Conservation (phyloP, 1,140 invertebrate species). For the Drosophila prosaltans region DNA sequence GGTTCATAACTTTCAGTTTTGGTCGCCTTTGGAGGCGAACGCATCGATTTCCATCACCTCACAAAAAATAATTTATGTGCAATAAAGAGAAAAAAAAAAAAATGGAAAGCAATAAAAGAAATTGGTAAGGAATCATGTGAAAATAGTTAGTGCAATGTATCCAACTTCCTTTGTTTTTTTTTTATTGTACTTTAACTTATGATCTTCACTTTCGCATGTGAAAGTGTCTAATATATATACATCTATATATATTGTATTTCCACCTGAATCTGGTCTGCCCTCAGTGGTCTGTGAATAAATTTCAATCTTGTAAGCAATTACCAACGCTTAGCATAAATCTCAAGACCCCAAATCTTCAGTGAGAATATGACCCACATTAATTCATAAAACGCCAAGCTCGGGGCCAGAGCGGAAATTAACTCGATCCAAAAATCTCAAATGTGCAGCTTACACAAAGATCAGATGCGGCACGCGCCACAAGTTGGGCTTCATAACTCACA, state of each 20-base stretch:
- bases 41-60: constrained; percentile 62
- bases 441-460: constrained; percentile 20
- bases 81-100: not conserved
- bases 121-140: constrained; percentile 65
- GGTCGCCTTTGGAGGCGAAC: not conserved
- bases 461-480: constrained; percentile 67
- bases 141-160: constrained; percentile 39
- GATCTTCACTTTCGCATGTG: constrained; percentile 71
- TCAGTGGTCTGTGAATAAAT: constrained; percentile 37
- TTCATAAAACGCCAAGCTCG: constrained; percentile 59
- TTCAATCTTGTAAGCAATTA: constrained; percentile 50
- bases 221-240: constrained; percentile 45
- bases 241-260: not conserved
- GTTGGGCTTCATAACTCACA: constrained; percentile 68
- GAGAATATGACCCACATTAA: constrained; percentile 68
- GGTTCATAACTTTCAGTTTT: constrained; percentile 26
- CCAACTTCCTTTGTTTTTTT: too few relatives aligned
- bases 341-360: constrained; percentile 36
- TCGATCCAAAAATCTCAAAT: constrained; percentile 13
- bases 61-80: constrained; percentile 65
- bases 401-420: constrained; percentile 72
- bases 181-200: constrained; percentile 22
- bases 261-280: constrained; percentile 19
- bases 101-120: not conserved
- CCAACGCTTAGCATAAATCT: constrained; percentile 58